Base-by-base conservation (phyloP, 2,113 vertebrate genomes). In the Percina caprodes region DNA sequence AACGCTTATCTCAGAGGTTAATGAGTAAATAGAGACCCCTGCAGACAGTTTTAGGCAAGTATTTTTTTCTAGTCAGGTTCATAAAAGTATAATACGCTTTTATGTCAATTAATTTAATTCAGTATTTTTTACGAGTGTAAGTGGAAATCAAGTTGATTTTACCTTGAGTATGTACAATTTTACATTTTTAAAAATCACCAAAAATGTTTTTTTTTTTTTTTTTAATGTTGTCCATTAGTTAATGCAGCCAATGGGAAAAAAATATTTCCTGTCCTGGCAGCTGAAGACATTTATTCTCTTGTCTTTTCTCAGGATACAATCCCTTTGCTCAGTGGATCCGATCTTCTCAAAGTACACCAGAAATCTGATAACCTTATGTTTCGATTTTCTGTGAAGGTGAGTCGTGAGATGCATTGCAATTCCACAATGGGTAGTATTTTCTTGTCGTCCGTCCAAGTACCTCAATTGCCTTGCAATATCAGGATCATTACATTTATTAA, bases 281-380 rank as follows among this genome's bases (percentile, higher is more conserved):
- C 33, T 76, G 9, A 82, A 55, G 13, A 33, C 4, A 0, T 65
- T 61, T 67, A 23, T 69, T 51, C 4, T 74, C 26, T 72, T 80
- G 68, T 77, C 11, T 51, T 82, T 83, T 80, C 94, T 81, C 90
- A 99, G 98, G 98, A 97, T 91, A 96, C 97, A 6, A 95, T 99
- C 77, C 96, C 96, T 52, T 90, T 99, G 80, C 88, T 96, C 15
- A 90, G 92, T 76, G 94, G 94, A 74, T 92, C 94, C 52, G 95
- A 94, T 60, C 96, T 93, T 94, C 79, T 98, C 79, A 97, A 96
- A 92, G 90, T 97, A 69, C 95, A 95, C 21, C 96, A 95, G 79
- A 97, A 92, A 83, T 88, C 91, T 79, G 97, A 99, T 78, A 97
- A 95, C 86, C 92, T 99, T 69, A 91, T 99, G 68, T 94, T 99